Evolutionary conservation across 23 tunicate genomes (phyloP).

Genomic region (Styela clava): DNA sequence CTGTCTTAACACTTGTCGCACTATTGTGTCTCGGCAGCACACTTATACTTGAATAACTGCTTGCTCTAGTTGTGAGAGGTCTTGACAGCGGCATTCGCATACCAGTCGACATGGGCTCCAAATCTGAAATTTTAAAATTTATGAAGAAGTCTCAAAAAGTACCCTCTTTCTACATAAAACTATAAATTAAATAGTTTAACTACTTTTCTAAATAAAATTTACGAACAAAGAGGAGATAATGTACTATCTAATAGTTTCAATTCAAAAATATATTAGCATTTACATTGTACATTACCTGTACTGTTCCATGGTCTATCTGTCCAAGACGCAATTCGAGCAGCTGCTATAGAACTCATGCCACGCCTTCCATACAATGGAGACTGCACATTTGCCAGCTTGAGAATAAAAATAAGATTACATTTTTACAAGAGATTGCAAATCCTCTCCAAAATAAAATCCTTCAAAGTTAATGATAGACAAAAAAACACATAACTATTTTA

Average conservation of each 20-base stretch:
- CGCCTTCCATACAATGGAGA: neutral
- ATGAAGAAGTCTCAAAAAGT: too few species aligned
- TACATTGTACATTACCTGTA: slow-evolving; percentile 39
- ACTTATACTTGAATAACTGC: slow-evolving; percentile 61
- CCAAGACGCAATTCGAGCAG: slow-evolving; percentile 29
- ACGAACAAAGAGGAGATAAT: too few species aligned
- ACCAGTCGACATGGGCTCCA: slow-evolving; percentile 31
- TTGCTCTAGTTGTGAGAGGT: slow-evolving; percentile 36
- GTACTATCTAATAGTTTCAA: too few species aligned
- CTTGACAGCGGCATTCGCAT: slow-evolving; percentile 16
- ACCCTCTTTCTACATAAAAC: too few species aligned
- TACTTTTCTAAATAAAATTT: too few species aligned
- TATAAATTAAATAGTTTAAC: too few species aligned
- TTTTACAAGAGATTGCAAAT: neutral
- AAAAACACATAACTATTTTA: too few species aligned
- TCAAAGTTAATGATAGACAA: neutral
- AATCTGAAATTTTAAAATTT: slow-evolving; percentile 35
- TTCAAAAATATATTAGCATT: too few species aligned
- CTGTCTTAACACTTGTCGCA: slow-evolving; percentile 8
- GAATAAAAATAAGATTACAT: too few species aligned
- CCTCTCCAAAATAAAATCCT: neutral
- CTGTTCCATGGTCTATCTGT: slow-evolving; percentile 57
- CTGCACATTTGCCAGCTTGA: neutral
- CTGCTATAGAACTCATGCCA: slow-evolving; percentile 5
- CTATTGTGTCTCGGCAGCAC: slow-evolving; percentile 29